phyloP scores from a whole-genome alignment of 1,140 invertebrate species.

The Bombus waltoni region DNA sequence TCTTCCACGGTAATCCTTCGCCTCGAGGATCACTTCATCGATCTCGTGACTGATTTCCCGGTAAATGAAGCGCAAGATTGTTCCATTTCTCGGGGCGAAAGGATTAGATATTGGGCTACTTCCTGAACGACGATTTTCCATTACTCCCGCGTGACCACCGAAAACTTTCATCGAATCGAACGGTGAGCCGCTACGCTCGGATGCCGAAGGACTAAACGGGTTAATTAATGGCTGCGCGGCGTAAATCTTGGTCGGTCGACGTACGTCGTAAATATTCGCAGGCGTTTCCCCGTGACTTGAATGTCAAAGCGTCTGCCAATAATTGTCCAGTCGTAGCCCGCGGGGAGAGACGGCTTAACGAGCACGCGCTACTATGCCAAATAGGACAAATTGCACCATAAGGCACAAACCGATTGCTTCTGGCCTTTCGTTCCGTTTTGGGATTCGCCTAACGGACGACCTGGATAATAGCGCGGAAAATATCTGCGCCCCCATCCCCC shows the following conservation, averaged over 20 bases:
- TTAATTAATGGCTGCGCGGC: constrained; percentile 3
- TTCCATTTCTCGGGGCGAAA: neutral
- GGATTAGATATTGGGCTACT: neutral
- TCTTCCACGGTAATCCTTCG: neutral
- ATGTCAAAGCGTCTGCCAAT: constrained; percentile 37
- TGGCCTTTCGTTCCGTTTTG: neutral
- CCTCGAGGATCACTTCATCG: too few species aligned
- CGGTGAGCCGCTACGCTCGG: neutral
- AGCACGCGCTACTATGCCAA: neutral
- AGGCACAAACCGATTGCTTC: neutral
- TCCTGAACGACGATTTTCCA: neutral
- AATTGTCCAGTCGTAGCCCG: constrained; percentile 14
- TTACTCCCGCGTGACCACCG: neutral
- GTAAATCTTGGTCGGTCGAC: constrained; percentile 11
- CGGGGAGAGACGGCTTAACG: neutral
- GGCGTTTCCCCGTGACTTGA: neutral
- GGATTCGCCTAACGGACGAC: neutral
- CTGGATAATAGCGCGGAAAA: neutral
- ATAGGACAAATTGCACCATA: constrained; percentile 13
- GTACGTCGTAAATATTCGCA: constrained; percentile 19
- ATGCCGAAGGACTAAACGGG: neutral
- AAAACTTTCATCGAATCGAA: neutral
- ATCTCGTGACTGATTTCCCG: too few species aligned
- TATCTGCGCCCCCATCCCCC: neutral
- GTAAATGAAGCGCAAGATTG: neutral